A percentile compares a stretch with the other conserved stretches of the same genome.
Conservation (phyloP, 2,113 vertebrate genomes). For the Cnemophilus loriae region DNA sequence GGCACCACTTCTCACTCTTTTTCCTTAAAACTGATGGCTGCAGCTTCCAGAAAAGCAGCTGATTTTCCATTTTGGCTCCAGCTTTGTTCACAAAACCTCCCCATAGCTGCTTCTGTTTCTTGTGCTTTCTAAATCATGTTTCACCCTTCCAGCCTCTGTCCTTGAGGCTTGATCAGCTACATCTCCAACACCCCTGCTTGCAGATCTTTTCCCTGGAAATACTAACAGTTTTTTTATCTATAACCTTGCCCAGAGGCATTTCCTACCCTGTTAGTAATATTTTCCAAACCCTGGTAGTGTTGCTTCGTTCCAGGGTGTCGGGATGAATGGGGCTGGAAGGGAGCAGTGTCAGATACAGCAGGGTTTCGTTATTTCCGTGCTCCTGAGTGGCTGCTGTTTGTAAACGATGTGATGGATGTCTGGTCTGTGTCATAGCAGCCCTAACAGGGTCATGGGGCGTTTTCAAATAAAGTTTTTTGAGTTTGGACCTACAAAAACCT, state of each 20-base stretch:
- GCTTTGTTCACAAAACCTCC: background rate
- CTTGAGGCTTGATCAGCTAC: background rate
- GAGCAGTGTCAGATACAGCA: background rate
- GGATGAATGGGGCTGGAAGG: background rate
- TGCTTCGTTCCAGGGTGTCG: accelerated
- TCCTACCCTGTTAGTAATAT: background rate
- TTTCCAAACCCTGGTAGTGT: background rate
- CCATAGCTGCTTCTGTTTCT: background rate
- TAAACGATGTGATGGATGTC: background rate
- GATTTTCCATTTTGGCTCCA: background rate
- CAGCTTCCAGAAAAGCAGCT: background rate
- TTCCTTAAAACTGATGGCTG: background rate
- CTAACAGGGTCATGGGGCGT: accelerated
- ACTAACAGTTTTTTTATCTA: background rate
- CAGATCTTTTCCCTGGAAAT: background rate
- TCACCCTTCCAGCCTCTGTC: background rate
- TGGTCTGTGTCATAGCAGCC: background rate
- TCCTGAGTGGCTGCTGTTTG: background rate
- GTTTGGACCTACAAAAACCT: background rate
- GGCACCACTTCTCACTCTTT: background rate
- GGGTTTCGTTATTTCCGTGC: background rate
- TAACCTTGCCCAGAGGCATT: background rate
- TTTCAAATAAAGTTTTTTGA: background rate
- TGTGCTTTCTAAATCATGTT: background rate
- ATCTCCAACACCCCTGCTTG: background rate